Evolutionary conservation across 2,888 invertebrate genomes (phyloP), one percentile per base, ranked within the genome.

Genomic region (Tachina lurida): DNA sequence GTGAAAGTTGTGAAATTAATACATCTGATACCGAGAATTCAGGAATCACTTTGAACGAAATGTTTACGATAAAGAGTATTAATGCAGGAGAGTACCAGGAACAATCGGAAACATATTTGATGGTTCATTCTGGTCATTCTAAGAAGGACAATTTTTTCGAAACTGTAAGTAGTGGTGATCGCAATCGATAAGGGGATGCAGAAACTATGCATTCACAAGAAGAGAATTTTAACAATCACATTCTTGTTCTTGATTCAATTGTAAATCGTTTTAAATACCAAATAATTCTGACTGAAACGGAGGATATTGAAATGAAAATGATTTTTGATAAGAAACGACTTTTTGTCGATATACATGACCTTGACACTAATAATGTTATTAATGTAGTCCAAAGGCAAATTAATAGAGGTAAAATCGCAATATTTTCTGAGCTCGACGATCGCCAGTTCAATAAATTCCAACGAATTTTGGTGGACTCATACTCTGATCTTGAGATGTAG

Each of bases 401-500:
- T 43, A n/a, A 45, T 56, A 84, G 60, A 47, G 43, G 62, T 45
- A 79, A 78, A 62, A 47, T 74, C 41, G 70, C 39, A 17, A 74
- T 84, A 67, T 77, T 65, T 76, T 83, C 71, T 15, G 65, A 83
- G 22, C 70, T 82, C 39, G 52, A 52, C 45, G 76, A 82, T 68
- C 70, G 41, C 41, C 45, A 62, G 19, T 82, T 52, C 41, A 10
- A 70, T 47, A 76, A 67, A 52, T 31, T 75, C 39, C 75, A 75
- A 74, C 73, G 19, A 45, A 74, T 58, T 54, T 80, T 80, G 74
- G 22, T 81, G 56, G 67, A 68, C 10, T 43, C 63, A 60, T 58
- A 68, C 10, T 31, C 63, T 52, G n/a, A n/a, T 60, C 58, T 45
- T 77, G 19, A 62, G 43, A 43, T 62, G 62, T 58, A 31, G 19